Evolutionary conservation across 2,797 vertebrate species (phyloP).

Genomic region (Agapornis canus): DNA sequence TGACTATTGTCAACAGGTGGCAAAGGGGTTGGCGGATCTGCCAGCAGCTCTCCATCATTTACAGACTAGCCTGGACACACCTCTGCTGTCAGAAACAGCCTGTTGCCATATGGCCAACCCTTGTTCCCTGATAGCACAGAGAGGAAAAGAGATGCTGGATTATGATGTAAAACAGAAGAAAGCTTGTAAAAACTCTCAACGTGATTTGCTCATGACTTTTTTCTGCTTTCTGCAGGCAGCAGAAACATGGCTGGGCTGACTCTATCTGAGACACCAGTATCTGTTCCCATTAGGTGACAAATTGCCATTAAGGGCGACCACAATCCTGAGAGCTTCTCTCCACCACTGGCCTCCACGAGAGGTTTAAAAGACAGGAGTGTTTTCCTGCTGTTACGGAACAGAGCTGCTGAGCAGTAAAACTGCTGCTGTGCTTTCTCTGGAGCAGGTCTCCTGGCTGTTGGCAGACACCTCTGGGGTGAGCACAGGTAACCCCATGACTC

Average conservation of each 20-base stretch:
- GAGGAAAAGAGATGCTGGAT: neutral
- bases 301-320: fast-evolving
- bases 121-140: neutral
- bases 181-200: neutral
- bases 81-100: neutral
- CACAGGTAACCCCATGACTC: neutral
- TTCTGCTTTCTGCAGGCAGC: neutral
- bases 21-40: neutral
- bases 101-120: neutral
- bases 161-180: neutral
- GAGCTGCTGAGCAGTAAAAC: neutral
- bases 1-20: neutral
- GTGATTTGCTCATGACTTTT: neutral
- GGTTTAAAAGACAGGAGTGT: neutral
- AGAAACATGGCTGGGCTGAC: neutral
- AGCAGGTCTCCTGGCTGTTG: neutral
- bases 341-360: fast-evolving
- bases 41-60: neutral
- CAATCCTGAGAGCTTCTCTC: neutral
- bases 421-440: no score
- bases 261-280: fast-evolving
- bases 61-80: neutral
- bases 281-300: neutral
- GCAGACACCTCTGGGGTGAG: neutral
- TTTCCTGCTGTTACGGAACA: neutral